Percentiles rank a stretch among this genome's conserved stretches.
phyloP scores from a whole-genome alignment of 2,113 vertebrate genomes.

The Acrocephalus kingi region DNA sequence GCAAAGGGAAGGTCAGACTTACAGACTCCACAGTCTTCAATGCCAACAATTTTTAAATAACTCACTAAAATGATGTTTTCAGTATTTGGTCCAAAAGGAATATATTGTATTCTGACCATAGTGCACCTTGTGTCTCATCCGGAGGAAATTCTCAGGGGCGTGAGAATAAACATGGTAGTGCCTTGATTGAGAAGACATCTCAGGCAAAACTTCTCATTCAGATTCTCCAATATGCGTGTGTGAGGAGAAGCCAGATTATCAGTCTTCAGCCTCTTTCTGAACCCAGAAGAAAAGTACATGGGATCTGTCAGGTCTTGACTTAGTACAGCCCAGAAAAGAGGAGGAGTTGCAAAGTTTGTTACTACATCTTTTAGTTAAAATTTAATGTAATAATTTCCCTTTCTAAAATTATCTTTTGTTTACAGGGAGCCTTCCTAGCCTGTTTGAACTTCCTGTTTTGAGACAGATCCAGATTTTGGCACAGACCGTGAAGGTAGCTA shows the following conservation, averaged over 20 bases:
- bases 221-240: fast-evolving
- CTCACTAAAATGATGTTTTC: neutral
- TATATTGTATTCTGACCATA: neutral
- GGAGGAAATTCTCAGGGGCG: neutral
- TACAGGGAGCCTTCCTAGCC: neutral
- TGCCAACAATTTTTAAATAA: neutral
- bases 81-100: neutral
- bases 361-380: neutral
- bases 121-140: neutral
- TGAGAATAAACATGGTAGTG: neutral
- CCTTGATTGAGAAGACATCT: neutral
- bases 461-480: neutral
- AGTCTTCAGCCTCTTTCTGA: neutral
- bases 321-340: neutral
- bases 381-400: neutral
- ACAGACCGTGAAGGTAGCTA: fast-evolving
- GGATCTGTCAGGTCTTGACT: neutral
- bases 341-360: neutral
- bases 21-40: neutral
- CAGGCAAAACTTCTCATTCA: neutral
- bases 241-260: neutral
- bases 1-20: neutral
- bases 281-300: neutral
- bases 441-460: neutral
- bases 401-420: neutral